These are phyloP conservation scores for Pristionchus exspectatus DNA, from an alignment of 2,888 invertebrate genomes.

Conservation along the genomic window DNA sequence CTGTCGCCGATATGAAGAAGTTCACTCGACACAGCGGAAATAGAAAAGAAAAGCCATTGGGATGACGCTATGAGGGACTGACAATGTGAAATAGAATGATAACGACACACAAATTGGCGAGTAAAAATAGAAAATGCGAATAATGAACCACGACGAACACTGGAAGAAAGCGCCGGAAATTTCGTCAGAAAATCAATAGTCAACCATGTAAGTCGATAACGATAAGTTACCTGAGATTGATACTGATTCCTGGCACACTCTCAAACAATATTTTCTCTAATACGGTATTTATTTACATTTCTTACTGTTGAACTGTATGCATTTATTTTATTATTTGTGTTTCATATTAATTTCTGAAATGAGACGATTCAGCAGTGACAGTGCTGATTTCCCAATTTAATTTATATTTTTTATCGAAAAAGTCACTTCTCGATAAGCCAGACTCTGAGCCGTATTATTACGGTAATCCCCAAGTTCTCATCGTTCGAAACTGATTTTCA, in stretches of 20 bases:
- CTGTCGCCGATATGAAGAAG: constrained; percentile 44
- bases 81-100: not conserved
- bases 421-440: constrained; percentile 6
- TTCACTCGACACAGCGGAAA: constrained; percentile 33
- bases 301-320: not conserved
- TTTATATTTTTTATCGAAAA: not conserved
- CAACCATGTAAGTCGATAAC: not conserved
- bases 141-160: not conserved
- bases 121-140: not conserved
- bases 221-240: not conserved
- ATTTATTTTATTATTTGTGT: not conserved
- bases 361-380: no score
- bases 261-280: not conserved
- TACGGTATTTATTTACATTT: not conserved
- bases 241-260: not conserved
- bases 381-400: not conserved
- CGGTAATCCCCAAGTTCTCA: not conserved
- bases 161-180: not conserved
- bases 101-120: not conserved
- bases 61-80: not conserved
- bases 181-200: not conserved
- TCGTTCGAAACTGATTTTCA: not conserved
- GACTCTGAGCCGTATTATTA: not conserved
- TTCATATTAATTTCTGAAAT: not conserved
- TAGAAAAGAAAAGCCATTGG: not conserved